Base-by-base conservation (phyloP, 2,113 vertebrate genomes). In the Vulpes ferrilata region DNA sequence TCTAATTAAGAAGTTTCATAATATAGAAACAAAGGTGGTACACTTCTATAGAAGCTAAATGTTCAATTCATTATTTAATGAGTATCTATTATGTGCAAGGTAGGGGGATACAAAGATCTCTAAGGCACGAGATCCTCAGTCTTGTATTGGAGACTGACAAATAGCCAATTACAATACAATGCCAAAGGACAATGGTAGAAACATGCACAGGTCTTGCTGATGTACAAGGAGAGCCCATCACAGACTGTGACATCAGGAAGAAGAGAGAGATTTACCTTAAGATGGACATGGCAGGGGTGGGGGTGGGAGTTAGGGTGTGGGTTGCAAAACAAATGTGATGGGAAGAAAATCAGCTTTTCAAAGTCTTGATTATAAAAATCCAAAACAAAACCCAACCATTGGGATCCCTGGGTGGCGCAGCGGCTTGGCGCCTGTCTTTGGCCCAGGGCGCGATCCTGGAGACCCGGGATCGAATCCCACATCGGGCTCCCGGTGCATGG, bases 1-100 rank as follows among this genome's bases (percentile, higher is more conserved):
- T 87, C 87, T 51, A 92, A 83, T 35, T 43, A 81, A 88, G 65
- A 91, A 30, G 64, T 95, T 87, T 89, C 93, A 57, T 62, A 79
- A 88, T 60, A 80, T 22, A 96, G 93, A 93, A 97, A 97, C 92
- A 90, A 57, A 85, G 69, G 85, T 86, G 67, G 73, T 60, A 48
- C 2, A 89, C 88, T 83, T 96, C 78, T 83, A 67, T 7, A 82
- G 94, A 96, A 93, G 93, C 65, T 93, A 60, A 73, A n/a, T 73
- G 62, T 57, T 93, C 73, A 57, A 73, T 57, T 93, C 74, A 43
- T n/a, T 84, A 90, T 62, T 30, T 73, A 93, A 38, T 35, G 43
- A 84, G 71, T 53, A 59, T 51, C 74, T 83, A 80, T n/a, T 59
- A 11, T 51, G 27, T 69, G 64, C 32, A 80, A 86, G 78, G 59